Percentiles rank a stretch among this genome's conserved stretches.
Evolutionary conservation across 2,888 invertebrate species (phyloP).

Genomic region (Branchellion lobata): DNA sequence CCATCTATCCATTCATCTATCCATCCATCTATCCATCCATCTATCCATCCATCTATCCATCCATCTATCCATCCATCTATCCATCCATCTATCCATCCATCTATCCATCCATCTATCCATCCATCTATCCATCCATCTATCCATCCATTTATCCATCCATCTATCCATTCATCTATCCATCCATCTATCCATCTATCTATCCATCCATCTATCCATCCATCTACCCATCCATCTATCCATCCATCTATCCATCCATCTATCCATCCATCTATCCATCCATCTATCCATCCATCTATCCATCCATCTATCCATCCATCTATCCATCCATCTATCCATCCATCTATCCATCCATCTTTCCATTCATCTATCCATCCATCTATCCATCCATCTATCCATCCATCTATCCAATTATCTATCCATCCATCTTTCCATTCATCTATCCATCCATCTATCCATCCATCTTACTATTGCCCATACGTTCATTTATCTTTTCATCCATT

Average conservation of each 20-base stretch:
- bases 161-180: background rate
- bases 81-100: background rate
- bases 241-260: background rate
- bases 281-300: too few species aligned
- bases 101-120: background rate
- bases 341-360: background rate
- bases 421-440: background rate
- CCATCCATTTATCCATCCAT: background rate
- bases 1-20: background rate
- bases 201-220: background rate
- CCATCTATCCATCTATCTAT: background rate
- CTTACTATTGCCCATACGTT: background rate
- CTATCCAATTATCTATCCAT: background rate
- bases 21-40: background rate
- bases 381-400: background rate
- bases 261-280: too few species aligned
- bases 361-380: background rate
- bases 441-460: background rate
- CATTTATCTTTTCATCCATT: background rate
- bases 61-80: background rate
- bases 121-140: background rate
- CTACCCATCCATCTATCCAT: background rate
- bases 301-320: too few species aligned
- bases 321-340: too few species aligned
- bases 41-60: background rate